A percentile compares a stretch with the other conserved stretches of the same genome.
Evolutionary conservation across 2,888 invertebrate genomes (phyloP).

Genomic region (Plebejus anna): DNA sequence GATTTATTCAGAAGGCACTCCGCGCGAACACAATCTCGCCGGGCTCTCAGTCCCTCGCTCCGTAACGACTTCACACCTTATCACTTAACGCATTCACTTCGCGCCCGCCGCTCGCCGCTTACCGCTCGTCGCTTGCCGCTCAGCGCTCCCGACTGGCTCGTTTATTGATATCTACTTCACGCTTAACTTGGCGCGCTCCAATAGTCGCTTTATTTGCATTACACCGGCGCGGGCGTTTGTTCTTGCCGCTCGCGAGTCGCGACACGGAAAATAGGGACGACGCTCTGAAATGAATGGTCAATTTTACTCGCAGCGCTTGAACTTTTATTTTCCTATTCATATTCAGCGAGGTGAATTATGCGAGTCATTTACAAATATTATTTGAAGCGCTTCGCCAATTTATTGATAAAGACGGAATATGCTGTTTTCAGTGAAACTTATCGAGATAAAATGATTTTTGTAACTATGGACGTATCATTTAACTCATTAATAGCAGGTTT

Average conservation of each 20-base stretch:
- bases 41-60: background rate
- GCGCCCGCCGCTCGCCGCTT: background rate
- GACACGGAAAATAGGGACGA: background rate
- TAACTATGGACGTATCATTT: background rate
- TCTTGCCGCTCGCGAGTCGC: background rate
- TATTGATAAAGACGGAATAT: background rate
- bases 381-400: background rate
- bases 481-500: background rate
- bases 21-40: background rate
- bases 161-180: slow-evolving; percentile 17
- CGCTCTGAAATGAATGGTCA: background rate
- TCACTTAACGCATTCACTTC: slow-evolving; percentile 6
- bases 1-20: slow-evolving; percentile 4
- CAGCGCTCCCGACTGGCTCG: background rate
- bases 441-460: too few relatives aligned
- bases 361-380: background rate
- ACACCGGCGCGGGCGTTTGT: slow-evolving; percentile 12
- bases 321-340: background rate
- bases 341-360: background rate
- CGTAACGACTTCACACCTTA: slow-evolving; percentile 7
- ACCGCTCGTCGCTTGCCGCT: background rate
- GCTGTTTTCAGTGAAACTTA: background rate
- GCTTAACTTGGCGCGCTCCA: slow-evolving; percentile 13
- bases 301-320: background rate
- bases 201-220: slow-evolving; percentile 10